phyloP scores from a whole-genome alignment of 2,888 invertebrate species.

The Spodoptera picta region DNA sequence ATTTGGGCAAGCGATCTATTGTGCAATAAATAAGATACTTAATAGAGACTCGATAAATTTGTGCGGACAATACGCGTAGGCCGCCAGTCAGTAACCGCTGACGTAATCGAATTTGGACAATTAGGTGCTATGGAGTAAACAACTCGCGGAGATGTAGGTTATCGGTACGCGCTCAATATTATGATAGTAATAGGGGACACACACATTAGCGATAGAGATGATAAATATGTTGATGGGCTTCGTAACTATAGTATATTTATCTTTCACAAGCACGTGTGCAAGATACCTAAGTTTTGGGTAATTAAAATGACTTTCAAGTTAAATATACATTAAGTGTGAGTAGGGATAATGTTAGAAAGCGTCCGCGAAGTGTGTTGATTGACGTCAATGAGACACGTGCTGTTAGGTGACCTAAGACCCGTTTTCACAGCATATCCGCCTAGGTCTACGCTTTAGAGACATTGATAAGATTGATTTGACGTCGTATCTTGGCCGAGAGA shows the following conservation, averaged over 20 bases:
- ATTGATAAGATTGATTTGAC: conserved; percentile 68
- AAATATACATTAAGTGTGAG: conserved; percentile 39
- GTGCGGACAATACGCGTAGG: conserved; percentile 67
- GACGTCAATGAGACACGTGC: conserved; percentile 77
- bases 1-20: conserved; percentile 59
- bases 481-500: conserved; percentile 52
- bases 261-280: conserved; percentile 49
- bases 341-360: conserved; percentile 65
- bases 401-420: conserved; percentile 76
- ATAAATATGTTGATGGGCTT: conserved; percentile 64
- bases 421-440: conserved; percentile 68
- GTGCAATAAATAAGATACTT: conserved; percentile 64
- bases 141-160: conserved; percentile 77
- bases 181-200: conserved; percentile 63
- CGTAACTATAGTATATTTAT: conserved; percentile 58
- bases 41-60: conserved; percentile 60
- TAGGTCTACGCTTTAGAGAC: conserved; percentile 57
- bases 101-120: conserved; percentile 76
- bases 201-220: conserved; percentile 64
- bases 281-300: conserved; percentile 44
- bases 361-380: conserved; percentile 67
- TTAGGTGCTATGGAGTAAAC: conserved; percentile 75
- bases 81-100: conserved; percentile 61
- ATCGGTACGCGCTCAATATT: conserved; percentile 66
- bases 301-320: conserved; percentile 42